These are phyloP conservation scores for Colossoma macropomum DNA, from an alignment of 2,113 vertebrate genomes.

Conservation along the genomic window DNA sequence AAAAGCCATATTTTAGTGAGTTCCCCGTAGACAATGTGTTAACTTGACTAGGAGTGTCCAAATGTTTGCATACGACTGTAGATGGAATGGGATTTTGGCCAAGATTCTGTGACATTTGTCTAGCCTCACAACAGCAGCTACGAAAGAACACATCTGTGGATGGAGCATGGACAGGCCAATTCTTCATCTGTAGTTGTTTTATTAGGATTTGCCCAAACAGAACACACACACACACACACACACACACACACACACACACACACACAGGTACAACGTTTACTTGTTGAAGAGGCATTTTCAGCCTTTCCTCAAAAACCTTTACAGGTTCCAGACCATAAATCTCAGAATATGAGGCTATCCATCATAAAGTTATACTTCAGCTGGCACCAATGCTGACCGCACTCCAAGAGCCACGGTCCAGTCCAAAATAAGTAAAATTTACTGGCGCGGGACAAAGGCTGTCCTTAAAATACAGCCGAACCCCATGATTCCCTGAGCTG, in stretches of 20 bases:
- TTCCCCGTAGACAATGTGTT: no score
- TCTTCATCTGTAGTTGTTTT: not conserved
- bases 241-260: not conserved
- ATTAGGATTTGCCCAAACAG: not conserved
- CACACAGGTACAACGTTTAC: not conserved
- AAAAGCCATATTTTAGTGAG: no score
- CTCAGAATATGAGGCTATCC: slow-evolving; percentile 42
- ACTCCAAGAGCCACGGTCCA: slow-evolving; percentile 24
- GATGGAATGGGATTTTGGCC: not conserved
- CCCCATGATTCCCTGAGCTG: slow-evolving; percentile 30
- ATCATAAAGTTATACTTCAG: slow-evolving; percentile 52
- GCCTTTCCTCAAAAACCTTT: not conserved
- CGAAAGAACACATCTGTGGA: not conserved
- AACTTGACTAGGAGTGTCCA: no score
- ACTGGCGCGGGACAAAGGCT: slow-evolving; percentile 32
- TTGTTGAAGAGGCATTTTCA: not conserved
- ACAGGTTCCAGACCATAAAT: slow-evolving; percentile 38
- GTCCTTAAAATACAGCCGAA: slow-evolving; percentile 48
- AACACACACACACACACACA: not conserved
- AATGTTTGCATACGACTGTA: no score
- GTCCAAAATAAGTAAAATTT: slow-evolving; percentile 54
- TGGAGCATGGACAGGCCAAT: not conserved
- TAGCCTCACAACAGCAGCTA: not conserved
- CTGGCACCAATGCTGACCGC: slow-evolving; percentile 41
- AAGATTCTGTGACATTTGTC: not conserved